These are phyloP conservation scores for Caenorhabditis imperialis DNA, from an alignment of 2,888 invertebrate species.

Conservation along the genomic window DNA sequence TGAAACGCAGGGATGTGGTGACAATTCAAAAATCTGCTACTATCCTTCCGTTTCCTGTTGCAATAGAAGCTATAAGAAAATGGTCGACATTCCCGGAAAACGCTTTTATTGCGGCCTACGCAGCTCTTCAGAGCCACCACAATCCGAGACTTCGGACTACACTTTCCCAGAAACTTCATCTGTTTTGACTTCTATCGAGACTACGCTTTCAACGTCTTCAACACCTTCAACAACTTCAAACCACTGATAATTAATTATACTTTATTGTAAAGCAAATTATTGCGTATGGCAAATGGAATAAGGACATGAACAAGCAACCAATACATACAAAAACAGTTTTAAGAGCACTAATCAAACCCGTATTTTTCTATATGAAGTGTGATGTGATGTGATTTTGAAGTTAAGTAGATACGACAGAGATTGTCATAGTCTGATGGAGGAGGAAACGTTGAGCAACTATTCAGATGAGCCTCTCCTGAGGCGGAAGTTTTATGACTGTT, in stretches of 20 bases:
- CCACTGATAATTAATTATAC: slow-evolving; percentile 1
- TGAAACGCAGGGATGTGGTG: slow-evolving; percentile 25
- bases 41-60: slow-evolving; percentile 24
- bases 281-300: slow-evolving; percentile 26
- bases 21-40: not conserved
- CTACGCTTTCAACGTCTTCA: not conserved
- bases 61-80: slow-evolving; percentile 7
- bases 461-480: slow-evolving; percentile 69
- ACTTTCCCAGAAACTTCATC: no score
- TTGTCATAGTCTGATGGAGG: slow-evolving; percentile 35
- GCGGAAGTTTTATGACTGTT: slow-evolving; percentile 69
- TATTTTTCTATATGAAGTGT: slow-evolving; percentile 35
- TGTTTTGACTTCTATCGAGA: no score
- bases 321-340: slow-evolving; percentile 36
- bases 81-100: slow-evolving; percentile 4
- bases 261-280: slow-evolving; percentile 20
- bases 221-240: not conserved
- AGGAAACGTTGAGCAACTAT: slow-evolving; percentile 40
- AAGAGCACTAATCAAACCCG: slow-evolving; percentile 55
- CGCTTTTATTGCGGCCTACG: slow-evolving; percentile 13
- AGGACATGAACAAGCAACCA: slow-evolving; percentile 7
- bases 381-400: slow-evolving; percentile 33
- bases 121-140: not conserved
- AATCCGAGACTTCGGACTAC: no score
- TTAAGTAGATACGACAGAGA: slow-evolving; percentile 37